Base-by-base conservation (phyloP, 2,113 vertebrate species). In the Rostratula benghalensis region DNA sequence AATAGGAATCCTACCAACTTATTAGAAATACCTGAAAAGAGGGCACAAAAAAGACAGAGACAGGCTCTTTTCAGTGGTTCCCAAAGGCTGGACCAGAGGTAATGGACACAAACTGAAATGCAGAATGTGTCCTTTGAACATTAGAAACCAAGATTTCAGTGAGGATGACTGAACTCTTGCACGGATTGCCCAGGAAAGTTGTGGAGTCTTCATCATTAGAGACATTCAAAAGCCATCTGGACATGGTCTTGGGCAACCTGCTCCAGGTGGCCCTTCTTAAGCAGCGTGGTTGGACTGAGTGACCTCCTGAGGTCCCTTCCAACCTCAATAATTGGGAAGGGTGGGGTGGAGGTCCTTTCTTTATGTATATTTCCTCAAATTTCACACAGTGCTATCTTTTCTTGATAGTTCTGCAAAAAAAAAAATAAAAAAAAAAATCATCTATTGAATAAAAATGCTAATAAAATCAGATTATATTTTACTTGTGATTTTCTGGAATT, bases 261-360 rank as follows among this genome's bases (percentile, higher is more conserved):
- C 9, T 64, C 2, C 54, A 13, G 31, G 17, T 64, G 8, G 10
- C 10, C 7, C 10, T 54, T 10, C 48, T 78, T 50, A 12, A 69
- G 45, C 7, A 81, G 9, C 16, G 10, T 2, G 7, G 5, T 33
- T 90, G 48, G 16, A 24, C 10, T 21, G 13, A 5, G 6, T 13
- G 30, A 64, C 3, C 1, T 33, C 48, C 21, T 59, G 27, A 54
- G 1, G 6, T 60, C 27, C 7, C 21, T 69, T 90, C 14, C 9
- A 70, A 27, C 5, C 12, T 53, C 2, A 3, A 13, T 1, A 2
- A 53, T 45, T 78, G 35, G 31, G 10, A 71, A 21, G 5, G 11
- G 6, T 0, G 5, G 20, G 4, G 6, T 1, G 1, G 2, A 7
- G 30, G 5, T 69, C 25, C 5, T 7, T 76, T 63, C 21, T 68